These are phyloP conservation scores for Reinhardtius hippoglossoides DNA, from an alignment of 2,113 vertebrate species.

Conservation along the genomic window DNA sequence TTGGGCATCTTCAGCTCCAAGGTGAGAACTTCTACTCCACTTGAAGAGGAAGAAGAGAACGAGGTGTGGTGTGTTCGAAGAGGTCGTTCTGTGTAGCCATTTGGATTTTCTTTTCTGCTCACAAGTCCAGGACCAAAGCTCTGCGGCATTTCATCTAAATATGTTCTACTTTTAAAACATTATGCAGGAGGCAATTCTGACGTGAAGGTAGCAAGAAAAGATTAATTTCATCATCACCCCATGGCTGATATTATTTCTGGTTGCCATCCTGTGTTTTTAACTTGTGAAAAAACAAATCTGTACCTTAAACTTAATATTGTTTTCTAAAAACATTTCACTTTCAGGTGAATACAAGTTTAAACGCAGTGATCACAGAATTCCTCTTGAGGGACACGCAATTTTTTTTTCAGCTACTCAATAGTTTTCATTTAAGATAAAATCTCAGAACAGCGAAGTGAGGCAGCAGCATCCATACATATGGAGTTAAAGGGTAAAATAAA, in stretches of 20 bases:
- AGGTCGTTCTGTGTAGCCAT: conserved; percentile 38
- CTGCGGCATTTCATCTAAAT: conserved; percentile 3
- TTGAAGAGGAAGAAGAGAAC: conserved; percentile 6
- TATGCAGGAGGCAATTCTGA: conserved; percentile 29
- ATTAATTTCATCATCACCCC: background rate
- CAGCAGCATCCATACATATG: conserved; percentile 37
- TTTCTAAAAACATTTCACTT: background rate
- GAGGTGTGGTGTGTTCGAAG: conserved; percentile 27
- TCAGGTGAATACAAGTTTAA: conserved; percentile 9
- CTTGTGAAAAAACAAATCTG: background rate
- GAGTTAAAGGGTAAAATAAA: conserved; percentile 12
- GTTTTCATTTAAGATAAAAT: conserved; percentile 6
- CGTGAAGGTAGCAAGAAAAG: conserved; percentile 2
- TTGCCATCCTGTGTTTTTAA: background rate
- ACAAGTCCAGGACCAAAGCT: background rate
- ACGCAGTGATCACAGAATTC: conserved; percentile 8
- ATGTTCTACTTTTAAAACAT: conserved; percentile 24
- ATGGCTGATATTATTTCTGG: background rate
- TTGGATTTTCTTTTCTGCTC: conserved; percentile 5
- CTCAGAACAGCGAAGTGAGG: background rate
- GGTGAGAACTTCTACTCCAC: conserved; percentile 26
- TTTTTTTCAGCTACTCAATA: background rate
- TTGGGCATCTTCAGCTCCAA: conserved; percentile 10
- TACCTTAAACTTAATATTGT: background rate
- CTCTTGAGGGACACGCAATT: background rate